Percentiles rank a stretch among this genome's conserved stretches.
Evolutionary conservation across 2,888 invertebrate species (phyloP).

Genomic region (Steinernema carpocapsae): DNA sequence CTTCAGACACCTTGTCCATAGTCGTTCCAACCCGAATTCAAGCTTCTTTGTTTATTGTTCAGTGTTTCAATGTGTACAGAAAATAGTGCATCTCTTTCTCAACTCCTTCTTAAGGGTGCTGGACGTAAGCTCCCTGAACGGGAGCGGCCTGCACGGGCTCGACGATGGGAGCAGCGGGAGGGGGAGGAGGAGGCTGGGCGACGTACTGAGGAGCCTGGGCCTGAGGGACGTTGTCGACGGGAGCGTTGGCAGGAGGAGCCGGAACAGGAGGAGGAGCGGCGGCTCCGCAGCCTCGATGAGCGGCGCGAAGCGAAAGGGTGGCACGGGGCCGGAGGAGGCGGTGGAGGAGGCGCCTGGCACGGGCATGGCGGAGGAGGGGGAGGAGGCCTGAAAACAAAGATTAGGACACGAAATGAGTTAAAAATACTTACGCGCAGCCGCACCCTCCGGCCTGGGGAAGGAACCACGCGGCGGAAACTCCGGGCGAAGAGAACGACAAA

Average conservation of each 20-base stretch:
- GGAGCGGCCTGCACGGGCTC: constrained; percentile 8
- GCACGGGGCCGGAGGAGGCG: constrained; percentile 21
- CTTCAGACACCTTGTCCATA: too few species aligned
- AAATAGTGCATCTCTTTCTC: neutral
- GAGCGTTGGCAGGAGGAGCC: constrained; percentile 1
- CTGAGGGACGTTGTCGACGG: constrained; percentile 17
- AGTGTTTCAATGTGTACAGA: neutral
- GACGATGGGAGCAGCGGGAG: neutral
- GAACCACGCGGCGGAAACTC: constrained; percentile 25
- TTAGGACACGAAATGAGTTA: neutral
- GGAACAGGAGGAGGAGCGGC: neutral
- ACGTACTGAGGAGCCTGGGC: constrained; percentile 17
- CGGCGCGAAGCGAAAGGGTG: constrained; percentile 24
- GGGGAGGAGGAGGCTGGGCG: constrained; percentile 15
- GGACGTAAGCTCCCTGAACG: neutral
- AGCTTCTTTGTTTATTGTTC: too few species aligned
- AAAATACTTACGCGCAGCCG: constrained; percentile 36
- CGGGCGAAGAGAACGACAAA: neutral
- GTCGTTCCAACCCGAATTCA: too few species aligned
- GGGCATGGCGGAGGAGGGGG: constrained; percentile 10
- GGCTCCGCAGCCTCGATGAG: constrained; percentile 21
- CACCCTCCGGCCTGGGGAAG: constrained; percentile 32
- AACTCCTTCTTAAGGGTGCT: too few species aligned
- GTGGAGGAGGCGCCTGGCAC: constrained; percentile 36
- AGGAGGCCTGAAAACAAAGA: neutral